phyloP scores from a whole-genome alignment of 1,140 invertebrate species.

The Trissolcus basalis region DNA sequence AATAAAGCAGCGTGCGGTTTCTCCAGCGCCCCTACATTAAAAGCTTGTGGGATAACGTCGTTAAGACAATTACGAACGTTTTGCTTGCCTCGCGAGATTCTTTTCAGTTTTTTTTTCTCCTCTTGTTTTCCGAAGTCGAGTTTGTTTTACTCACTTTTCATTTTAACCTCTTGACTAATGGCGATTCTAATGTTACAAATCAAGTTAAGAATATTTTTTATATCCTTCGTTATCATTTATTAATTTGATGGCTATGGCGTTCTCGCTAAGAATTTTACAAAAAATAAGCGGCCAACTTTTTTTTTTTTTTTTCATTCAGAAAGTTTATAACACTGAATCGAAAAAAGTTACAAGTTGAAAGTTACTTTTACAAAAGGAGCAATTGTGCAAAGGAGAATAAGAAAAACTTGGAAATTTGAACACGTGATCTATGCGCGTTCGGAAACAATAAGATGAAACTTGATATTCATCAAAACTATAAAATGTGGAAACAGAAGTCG shows the following conservation, averaged over 20 bases:
- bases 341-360: slow-evolving; percentile 5
- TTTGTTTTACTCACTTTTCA: slow-evolving; percentile 6
- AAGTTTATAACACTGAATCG: neutral
- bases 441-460: slow-evolving; percentile 5
- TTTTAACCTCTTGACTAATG: no score
- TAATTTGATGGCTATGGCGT: no score
- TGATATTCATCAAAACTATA: neutral
- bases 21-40: slow-evolving; percentile 40
- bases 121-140: neutral
- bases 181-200: no score
- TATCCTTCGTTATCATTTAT: no score
- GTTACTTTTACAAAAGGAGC: neutral
- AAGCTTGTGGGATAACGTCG: slow-evolving; percentile 47
- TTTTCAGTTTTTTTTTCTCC: slow-evolving; percentile 6
- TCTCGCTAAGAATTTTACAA: no score
- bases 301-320: no score
- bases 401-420: slow-evolving; percentile 2
- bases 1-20: slow-evolving; percentile 44
- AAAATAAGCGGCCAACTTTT: no score
- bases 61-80: slow-evolving; percentile 49
- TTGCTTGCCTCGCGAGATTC: slow-evolving; percentile 16
- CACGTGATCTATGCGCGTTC: neutral
- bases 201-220: no score
- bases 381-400: neutral
- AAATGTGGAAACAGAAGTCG: slow-evolving; percentile 1